Base-by-base conservation (phyloP, 2,113 vertebrate genomes). In the Corydoras sp. region DNA sequence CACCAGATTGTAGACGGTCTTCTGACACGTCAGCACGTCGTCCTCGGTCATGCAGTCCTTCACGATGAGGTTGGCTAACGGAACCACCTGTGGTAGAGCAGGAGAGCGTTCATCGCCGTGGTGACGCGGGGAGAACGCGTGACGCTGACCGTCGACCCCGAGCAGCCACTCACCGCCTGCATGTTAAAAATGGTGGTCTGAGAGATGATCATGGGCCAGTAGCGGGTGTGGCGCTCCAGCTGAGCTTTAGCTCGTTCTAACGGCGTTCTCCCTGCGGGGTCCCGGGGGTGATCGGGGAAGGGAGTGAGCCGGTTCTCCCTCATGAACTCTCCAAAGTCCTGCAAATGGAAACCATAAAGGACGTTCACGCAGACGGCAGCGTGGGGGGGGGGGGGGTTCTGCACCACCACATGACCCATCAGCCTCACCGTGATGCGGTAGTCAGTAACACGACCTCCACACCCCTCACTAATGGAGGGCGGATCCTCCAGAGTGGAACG, bases 251-350 rank as follows among this genome's bases (percentile, higher is more conserved):
- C 95, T 79, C 95, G 87, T 80, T 97, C 94, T 62, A 89, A 80
- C 9, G 96, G 97, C 43, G 92, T 81, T 85, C 94, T 93, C 77
- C 88, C 88, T 24, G 86, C 90, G 24, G 91, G 88, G 80, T 96
- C 92, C 0, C 87, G 85, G 78, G 90, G 88, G 67, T 89, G 83
- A 74, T 98, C 95, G 79, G 93, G 88, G 80, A 98, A 93, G 48
- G 95, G 95, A 85, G 94, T 92, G 77, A 98, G 91, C 59, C 95
- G 88, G 87, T 99, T 99, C 88, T 99, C 96, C 87, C 93, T 93
- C 96, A 99, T 99, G 83, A 99, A 98, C 90, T 98, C 97, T 69
- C 97, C 97, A 88, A 99, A 99, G 88, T 99, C 97, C 97, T 99
- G 32, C 11, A 68, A 3, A 31, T 13, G 11, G 5, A 59, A n/a